Conservation (phyloP, 1,140 invertebrate species). For the Procambarus clarkii region DNA sequence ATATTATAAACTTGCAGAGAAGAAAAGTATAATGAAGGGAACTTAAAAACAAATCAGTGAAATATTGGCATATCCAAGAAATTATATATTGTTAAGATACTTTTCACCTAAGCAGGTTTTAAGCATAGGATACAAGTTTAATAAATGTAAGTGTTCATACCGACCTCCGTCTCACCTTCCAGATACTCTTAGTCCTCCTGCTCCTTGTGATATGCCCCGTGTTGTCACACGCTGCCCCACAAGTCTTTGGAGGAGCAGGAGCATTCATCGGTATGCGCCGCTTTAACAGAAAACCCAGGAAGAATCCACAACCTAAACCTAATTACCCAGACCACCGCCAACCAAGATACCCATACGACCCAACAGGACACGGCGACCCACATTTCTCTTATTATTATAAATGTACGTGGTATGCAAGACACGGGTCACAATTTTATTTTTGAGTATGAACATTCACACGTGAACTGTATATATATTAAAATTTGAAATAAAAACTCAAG, state of each 20-base stretch:
- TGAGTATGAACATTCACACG: too few species aligned
- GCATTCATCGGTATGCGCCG: background rate
- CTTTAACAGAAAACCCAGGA: background rate
- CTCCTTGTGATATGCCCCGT: background rate
- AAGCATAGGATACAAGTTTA: too few species aligned
- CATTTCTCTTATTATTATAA: slow-evolving; percentile 21
- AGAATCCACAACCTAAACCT: background rate
- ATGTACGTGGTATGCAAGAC: too few species aligned
- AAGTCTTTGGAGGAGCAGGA: background rate
- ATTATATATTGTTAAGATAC: too few species aligned
- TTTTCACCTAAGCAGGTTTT: too few species aligned
- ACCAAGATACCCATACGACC: slow-evolving; percentile 20
- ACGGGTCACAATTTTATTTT: too few species aligned
- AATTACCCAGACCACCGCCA: background rate
- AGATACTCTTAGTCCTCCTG: background rate
- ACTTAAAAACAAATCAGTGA: too few species aligned
- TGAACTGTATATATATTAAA: too few species aligned
- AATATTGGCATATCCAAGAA: too few species aligned
- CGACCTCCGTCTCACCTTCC: background rate
- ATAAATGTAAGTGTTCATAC: too few species aligned
- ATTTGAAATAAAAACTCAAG: background rate
- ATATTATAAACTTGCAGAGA: too few species aligned
- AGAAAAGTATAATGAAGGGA: too few species aligned
- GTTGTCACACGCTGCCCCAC: background rate
- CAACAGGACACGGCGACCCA: slow-evolving; percentile 46